These are phyloP conservation scores for Megalops atlanticus DNA, from an alignment of 2,113 vertebrate species.

Conservation along the genomic window DNA sequence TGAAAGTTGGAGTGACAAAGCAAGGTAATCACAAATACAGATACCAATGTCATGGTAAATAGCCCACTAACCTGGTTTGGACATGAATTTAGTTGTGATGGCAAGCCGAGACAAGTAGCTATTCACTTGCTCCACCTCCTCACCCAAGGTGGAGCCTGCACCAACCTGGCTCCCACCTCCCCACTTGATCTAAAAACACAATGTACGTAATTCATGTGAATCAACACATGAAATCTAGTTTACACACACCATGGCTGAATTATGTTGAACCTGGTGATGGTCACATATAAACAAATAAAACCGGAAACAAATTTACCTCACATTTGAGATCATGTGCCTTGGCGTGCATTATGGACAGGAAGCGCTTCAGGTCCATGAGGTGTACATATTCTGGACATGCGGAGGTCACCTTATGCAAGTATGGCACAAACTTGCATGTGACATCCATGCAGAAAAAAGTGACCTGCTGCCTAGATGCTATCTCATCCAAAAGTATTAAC, in stretches of 20 bases:
- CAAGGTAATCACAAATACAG: no score
- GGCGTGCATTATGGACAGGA: constrained; percentile 23
- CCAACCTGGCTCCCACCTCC: not conserved
- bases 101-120: not conserved
- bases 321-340: constrained; percentile 15
- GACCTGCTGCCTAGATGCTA: not conserved
- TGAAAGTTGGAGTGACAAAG: no score
- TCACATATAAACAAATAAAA: not conserved
- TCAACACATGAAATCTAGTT: not conserved
- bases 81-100: no score
- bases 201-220: not conserved
- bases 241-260: no score
- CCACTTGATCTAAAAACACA: not conserved
- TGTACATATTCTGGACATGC: not conserved
- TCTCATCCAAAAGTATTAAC: not conserved
- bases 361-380: not conserved
- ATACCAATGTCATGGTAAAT: no score
- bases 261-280: no score
- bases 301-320: constrained; percentile 16
- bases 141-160: no score
- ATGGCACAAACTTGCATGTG: constrained; percentile 22
- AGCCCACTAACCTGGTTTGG: no score
- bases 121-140: not conserved
- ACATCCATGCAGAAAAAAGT: constrained; percentile 20
- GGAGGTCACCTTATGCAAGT: constrained; percentile 12